A percentile compares a stretch with the other conserved stretches of the same genome.
phyloP scores from a whole-genome alignment of 2,113 vertebrate genomes.

The Muntiacus reevesi region DNA sequence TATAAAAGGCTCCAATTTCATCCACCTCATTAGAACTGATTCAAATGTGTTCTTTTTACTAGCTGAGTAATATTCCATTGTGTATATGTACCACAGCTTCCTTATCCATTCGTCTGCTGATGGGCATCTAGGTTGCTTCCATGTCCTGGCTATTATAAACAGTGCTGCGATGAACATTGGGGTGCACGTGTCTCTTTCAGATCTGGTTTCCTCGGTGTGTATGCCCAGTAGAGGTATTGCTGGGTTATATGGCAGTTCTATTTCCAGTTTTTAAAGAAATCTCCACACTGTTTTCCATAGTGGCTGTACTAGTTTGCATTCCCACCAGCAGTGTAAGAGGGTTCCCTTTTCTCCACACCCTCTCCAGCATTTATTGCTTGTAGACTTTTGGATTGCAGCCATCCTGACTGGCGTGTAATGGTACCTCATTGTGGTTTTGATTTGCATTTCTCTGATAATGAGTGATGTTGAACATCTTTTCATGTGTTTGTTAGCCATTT shows the following conservation, averaged over 20 bases:
- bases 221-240: not conserved
- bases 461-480: not conserved
- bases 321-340: not conserved
- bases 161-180: not conserved
- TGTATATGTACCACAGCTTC: not conserved
- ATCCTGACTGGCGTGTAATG: not conserved
- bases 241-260: not conserved
- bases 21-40: not conserved
- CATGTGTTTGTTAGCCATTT: not conserved
- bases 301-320: not conserved
- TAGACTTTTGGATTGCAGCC: not conserved
- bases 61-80: not conserved
- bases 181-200: not conserved
- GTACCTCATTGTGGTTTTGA: not conserved
- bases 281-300: not conserved
- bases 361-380: not conserved
- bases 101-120: fast-evolving
- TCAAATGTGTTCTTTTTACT: not conserved
- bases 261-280: not conserved
- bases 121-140: not conserved
- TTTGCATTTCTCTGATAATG: not conserved
- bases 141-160: not conserved
- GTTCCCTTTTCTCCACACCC: not conserved
- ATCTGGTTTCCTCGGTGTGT: not conserved
- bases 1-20: not conserved